Conservation (phyloP, 2,113 vertebrate genomes). For the Puffinus mauretanicus region DNA sequence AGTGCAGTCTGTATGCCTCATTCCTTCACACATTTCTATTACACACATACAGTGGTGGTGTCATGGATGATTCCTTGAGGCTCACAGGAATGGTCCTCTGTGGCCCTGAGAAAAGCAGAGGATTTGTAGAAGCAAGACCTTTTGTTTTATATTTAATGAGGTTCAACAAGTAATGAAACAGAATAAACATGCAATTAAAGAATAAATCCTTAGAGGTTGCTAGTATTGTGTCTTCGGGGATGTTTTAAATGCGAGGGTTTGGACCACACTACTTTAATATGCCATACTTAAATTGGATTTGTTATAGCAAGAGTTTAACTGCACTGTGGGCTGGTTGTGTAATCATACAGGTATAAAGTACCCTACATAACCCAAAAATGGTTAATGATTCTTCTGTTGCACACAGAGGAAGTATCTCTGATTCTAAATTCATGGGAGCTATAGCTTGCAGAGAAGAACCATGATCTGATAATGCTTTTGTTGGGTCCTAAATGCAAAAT, state of each 20-base stretch:
- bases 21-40: neutral
- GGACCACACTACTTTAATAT: neutral
- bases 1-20: neutral
- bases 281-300: neutral
- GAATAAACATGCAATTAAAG: neutral
- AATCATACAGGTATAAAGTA: neutral
- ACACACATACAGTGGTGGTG: neutral
- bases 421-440: neutral
- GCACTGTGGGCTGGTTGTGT: neutral
- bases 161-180: neutral
- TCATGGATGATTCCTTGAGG: neutral
- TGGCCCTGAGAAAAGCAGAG: neutral
- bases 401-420: neutral
- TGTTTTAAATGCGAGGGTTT: neutral
- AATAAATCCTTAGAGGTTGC: neutral
- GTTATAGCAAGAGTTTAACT: neutral
- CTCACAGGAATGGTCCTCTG: neutral
- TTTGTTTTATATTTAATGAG: neutral
- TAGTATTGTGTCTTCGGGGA: neutral
- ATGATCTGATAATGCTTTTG: neutral
- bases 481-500: neutral
- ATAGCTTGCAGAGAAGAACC: neutral
- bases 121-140: neutral
- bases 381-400: neutral
- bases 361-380: neutral